phyloP scores from a whole-genome alignment of 2,888 invertebrate genomes.

The Pollenia labialis region DNA sequence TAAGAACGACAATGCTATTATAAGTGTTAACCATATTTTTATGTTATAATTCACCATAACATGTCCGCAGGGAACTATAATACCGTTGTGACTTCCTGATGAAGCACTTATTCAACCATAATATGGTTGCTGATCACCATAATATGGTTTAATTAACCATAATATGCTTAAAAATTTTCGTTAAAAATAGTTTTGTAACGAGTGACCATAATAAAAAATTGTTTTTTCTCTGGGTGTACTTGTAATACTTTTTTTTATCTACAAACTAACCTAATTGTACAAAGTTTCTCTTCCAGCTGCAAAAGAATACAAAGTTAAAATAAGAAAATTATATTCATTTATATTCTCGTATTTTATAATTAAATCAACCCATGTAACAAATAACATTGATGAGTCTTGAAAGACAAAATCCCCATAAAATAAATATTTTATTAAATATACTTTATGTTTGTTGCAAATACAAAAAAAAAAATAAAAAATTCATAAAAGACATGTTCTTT shows the following conservation, averaged over 20 bases:
- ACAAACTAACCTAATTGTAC: not conserved
- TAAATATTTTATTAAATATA: constrained; percentile 47
- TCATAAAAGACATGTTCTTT: constrained; percentile 19
- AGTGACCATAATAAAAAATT: no score
- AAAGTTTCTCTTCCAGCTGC: not conserved
- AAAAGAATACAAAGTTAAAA: no score
- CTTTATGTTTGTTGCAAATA: not conserved
- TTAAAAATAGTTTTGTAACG: not conserved
- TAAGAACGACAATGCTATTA: no score
- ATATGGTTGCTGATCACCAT: no score
- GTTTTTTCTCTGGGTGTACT: no score
- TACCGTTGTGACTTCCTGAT: no score
- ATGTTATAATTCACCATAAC: no score
- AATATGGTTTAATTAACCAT: no score
- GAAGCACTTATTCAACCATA: no score
- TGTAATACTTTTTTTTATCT: no score
- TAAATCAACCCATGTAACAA: constrained; percentile 47
- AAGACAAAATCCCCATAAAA: constrained; percentile 63
- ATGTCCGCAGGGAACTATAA: no score
- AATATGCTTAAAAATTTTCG: not conserved
- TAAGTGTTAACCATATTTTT: no score
- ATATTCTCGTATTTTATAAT: constrained; percentile 39
- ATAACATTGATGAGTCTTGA: constrained; percentile 53
- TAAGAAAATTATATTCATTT: not conserved
- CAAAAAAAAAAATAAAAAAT: not conserved